phyloP scores from a whole-genome alignment of 2,113 vertebrate species.

The Numenius arquata region DNA sequence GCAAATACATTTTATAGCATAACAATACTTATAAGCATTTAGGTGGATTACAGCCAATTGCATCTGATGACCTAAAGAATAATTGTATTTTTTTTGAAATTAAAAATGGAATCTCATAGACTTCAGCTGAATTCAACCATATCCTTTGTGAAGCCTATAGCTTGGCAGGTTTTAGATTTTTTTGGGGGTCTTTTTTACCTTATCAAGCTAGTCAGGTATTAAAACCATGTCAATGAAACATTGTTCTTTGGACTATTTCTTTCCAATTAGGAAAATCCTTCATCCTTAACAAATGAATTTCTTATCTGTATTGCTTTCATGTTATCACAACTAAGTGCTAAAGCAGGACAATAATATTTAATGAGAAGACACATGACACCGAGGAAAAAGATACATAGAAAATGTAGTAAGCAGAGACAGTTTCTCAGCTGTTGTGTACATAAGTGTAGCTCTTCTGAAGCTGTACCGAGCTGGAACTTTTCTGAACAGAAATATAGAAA shows the following conservation, averaged over 20 bases:
- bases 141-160: not conserved
- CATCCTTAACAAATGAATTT: constrained; percentile 31
- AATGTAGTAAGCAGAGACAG: not conserved
- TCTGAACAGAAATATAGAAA: not conserved
- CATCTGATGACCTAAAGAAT: not conserved
- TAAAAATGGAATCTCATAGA: not conserved
- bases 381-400: not conserved
- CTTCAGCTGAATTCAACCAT: not conserved
- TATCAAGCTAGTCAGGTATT: not conserved
- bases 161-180: not conserved
- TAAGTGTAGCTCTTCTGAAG: not conserved
- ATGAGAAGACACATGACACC: not conserved
- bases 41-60: not conserved
- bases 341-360: not conserved
- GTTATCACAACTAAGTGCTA: not conserved
- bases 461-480: not conserved
- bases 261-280: constrained; percentile 36
- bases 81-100: not conserved
- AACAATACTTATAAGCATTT: not conserved
- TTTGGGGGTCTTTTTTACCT: not conserved
- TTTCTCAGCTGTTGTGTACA: not conserved
- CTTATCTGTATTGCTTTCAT: constrained; percentile 15
- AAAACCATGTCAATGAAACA: not conserved
- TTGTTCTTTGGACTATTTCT: not conserved
- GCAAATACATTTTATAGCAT: not conserved